Base-by-base conservation (phyloP, 2,113 vertebrate genomes). In the Rutilus rutilus region DNA sequence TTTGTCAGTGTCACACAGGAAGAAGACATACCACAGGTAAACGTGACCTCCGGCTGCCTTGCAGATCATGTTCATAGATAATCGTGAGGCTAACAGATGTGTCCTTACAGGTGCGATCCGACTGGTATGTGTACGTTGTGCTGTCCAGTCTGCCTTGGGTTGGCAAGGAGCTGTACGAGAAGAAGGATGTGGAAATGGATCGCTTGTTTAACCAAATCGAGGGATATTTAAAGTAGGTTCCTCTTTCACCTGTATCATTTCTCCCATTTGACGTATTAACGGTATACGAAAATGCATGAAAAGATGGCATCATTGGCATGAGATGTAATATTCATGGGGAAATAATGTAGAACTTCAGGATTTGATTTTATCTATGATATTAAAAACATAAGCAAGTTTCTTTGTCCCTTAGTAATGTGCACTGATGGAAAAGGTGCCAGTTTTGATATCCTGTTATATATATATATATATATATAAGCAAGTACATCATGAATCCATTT, bases 181-280 rank as follows among this genome's bases (percentile, higher is more conserved):
- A 99, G 92, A 99, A 99, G 91, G 98, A 99, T 36, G 97, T 98
- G 19, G 98, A 99, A 86, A 98, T 99, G 95, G 98, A 99, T 85
- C 96, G 97, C 2, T 96, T 99, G 14, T 94, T 99, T 81, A 96
- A 96, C 90, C 97, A 96, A 91, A 94, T 98, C 15, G 98, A 99
- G 92, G 97, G 93, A 88, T 99, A 98, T 89, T 93, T 99, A 69
- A 99, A 98, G 98, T 99, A 94, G 90, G 97, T 85, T 3, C 33
- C n/a, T 17, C 2, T 76, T 57, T 62, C 30, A 59, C 5, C 21
- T n/a, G 30, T 77, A 2, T 2, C 21, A 36, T 36, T 67, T 17
- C 25, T 39, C 9, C 10, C 19, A 39, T 71, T 71, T 54, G 52
- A 21, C 52, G 52, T 19, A 17, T 15, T 52, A 52, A 52, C 0